A percentile compares a stretch with the other conserved stretches of the same genome.
These are phyloP conservation scores for Phylloscopus whistleri DNA, from an alignment of 2,113 vertebrate genomes.

Conservation along the genomic window DNA sequence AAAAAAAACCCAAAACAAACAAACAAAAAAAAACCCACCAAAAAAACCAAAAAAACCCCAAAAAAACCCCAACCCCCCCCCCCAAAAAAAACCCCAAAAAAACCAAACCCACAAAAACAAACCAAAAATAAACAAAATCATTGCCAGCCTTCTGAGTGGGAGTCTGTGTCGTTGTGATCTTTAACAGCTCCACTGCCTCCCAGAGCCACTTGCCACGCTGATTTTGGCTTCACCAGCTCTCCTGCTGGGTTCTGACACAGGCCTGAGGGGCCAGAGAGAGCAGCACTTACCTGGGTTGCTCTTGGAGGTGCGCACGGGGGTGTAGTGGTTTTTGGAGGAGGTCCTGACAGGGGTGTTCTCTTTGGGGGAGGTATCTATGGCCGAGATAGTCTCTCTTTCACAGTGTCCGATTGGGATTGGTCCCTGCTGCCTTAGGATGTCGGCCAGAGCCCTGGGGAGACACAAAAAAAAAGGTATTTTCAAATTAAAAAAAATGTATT, in stretches of 20 bases:
- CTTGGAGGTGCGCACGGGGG: constrained; percentile 90
- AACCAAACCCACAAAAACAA: too few species aligned
- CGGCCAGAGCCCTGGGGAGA: constrained; percentile 89
- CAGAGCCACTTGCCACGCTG: too few species aligned
- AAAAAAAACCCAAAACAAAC: too few species aligned
- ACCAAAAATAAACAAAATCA: too few species aligned
- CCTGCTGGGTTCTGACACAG: background rate
- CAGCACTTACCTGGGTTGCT: constrained; percentile 85
- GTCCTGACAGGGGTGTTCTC: constrained; percentile 93
- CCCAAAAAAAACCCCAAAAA: too few species aligned
- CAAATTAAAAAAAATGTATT: background rate
- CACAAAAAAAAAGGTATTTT: background rate
- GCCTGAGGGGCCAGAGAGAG: background rate
- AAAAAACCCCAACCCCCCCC: too few species aligned
- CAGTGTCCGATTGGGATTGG: constrained; percentile 98
- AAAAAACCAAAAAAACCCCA: too few species aligned
- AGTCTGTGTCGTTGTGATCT: too few species aligned
- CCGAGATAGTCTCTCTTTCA: constrained; percentile 96
- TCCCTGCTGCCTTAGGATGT: constrained; percentile 98
- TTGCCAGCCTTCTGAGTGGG: too few species aligned
- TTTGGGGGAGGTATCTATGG: constrained; percentile 95
- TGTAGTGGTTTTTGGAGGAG: constrained; percentile 97
- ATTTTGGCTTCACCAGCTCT: too few species aligned
- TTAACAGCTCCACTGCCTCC: too few species aligned
- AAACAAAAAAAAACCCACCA: too few species aligned